Evolutionary conservation across 2,113 vertebrate genomes (phyloP).

Genomic region (Gopherus flavomarginatus): DNA sequence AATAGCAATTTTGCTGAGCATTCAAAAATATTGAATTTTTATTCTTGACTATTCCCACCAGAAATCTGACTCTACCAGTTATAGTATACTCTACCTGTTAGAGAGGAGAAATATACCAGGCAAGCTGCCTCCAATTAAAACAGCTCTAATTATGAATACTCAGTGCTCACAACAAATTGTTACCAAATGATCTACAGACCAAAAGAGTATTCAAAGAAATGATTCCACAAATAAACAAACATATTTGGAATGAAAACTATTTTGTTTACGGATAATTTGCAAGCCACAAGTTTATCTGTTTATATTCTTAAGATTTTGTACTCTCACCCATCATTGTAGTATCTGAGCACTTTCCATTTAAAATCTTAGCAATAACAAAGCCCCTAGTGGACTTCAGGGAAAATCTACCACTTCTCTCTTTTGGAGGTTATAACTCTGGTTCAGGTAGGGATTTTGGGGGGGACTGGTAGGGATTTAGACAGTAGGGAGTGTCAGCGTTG

Average conservation of each 20-base stretch:
- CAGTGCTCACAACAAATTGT: not conserved
- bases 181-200: not conserved
- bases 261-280: not conserved
- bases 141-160: not conserved
- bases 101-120: not conserved
- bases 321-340: not conserved
- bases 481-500: not conserved
- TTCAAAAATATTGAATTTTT: not conserved
- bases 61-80: not conserved
- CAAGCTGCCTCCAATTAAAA: not conserved
- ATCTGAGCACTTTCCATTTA: not conserved
- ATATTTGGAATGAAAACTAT: not conserved
- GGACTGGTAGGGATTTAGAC: not conserved
- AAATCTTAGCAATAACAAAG: not conserved
- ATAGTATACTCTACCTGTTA: not conserved
- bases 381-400: not conserved
- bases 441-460: not conserved
- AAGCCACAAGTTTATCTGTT: not conserved
- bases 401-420: not conserved
- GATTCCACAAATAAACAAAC: not conserved
- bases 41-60: not conserved
- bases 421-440: not conserved
- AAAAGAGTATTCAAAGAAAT: not conserved
- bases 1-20: not conserved
- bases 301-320: not conserved